Conservation (phyloP, 1,140 invertebrate species). For the Solenopsis invicta region DNA sequence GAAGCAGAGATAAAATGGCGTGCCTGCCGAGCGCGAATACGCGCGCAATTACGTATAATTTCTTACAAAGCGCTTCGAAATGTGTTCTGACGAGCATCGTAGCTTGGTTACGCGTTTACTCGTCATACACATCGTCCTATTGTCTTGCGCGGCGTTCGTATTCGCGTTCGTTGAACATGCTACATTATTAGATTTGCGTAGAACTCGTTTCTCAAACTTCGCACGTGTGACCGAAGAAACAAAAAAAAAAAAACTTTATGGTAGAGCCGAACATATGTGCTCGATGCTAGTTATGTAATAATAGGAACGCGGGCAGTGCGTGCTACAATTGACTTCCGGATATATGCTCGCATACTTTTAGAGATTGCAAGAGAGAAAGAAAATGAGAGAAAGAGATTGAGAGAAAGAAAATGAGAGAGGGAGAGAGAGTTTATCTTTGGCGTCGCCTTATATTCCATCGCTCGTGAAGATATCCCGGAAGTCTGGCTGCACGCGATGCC, state of each 20-base stretch:
- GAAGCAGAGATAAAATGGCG: constrained; percentile 25
- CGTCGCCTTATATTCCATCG: constrained; percentile 72
- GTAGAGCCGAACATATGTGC: constrained; percentile 70
- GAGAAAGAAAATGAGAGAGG: constrained; percentile 57
- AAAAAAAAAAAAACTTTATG: constrained; percentile 64
- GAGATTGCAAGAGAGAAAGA: constrained; percentile 24
- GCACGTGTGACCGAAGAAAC: constrained; percentile 68
- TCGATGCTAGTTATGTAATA: constrained; percentile 73
- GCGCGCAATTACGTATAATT: constrained; percentile 43
- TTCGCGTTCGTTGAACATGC: constrained; percentile 57
- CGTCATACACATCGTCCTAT: constrained; percentile 18
- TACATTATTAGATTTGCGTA: constrained; percentile 65
- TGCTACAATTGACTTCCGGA: constrained; percentile 73
- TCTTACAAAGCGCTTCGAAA: constrained; percentile 26
- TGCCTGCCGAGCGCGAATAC: constrained; percentile 51
- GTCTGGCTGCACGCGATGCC: constrained; percentile 73
- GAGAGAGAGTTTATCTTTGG: constrained; percentile 49
- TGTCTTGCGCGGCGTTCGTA: neutral
- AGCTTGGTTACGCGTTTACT: constrained; percentile 58
- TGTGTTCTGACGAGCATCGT: neutral
- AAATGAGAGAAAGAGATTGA: too few species aligned
- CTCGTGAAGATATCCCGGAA: constrained; percentile 66
- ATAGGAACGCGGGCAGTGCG: constrained; percentile 72
- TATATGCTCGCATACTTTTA: constrained; percentile 53
- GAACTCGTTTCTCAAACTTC: constrained; percentile 71